phyloP scores from a whole-genome alignment of 2,888 invertebrate genomes.

The Sabatieria punctata region DNA sequence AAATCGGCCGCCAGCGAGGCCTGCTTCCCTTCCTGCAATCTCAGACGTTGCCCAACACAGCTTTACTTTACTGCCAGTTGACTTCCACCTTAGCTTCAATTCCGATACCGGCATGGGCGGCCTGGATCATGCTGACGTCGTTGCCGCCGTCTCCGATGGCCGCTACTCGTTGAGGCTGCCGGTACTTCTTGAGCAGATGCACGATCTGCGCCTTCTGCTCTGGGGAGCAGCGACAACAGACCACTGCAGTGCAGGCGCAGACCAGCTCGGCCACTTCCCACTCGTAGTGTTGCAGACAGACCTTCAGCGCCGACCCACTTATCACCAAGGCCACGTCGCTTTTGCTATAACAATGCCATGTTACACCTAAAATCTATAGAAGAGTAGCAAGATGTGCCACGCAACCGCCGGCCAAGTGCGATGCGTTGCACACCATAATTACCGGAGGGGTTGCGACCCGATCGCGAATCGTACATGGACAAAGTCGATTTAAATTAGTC shows the following conservation, averaged over 20 bases:
- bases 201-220: constrained; percentile 50
- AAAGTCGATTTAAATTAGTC: no score
- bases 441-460: no score
- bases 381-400: no score
- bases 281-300: constrained; percentile 53
- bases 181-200: constrained; percentile 52
- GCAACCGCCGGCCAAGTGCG: no score
- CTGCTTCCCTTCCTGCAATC: constrained; percentile 42
- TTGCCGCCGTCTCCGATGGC: constrained; percentile 94
- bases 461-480: no score
- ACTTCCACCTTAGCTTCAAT: constrained; percentile 32
- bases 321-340: constrained; percentile 49
- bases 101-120: constrained; percentile 80
- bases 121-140: constrained; percentile 94
- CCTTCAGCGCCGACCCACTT: constrained; percentile 49
- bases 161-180: constrained; percentile 50
- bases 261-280: constrained; percentile 52
- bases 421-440: no score
- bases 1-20: constrained; percentile 59
- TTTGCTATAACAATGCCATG: no score
- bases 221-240: constrained; percentile 47
- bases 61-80: no score
- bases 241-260: constrained; percentile 53
- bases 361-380: no score
- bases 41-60: no score